Conservation (phyloP, 2,113 vertebrate species). For the Antechinus flavipes region DNA sequence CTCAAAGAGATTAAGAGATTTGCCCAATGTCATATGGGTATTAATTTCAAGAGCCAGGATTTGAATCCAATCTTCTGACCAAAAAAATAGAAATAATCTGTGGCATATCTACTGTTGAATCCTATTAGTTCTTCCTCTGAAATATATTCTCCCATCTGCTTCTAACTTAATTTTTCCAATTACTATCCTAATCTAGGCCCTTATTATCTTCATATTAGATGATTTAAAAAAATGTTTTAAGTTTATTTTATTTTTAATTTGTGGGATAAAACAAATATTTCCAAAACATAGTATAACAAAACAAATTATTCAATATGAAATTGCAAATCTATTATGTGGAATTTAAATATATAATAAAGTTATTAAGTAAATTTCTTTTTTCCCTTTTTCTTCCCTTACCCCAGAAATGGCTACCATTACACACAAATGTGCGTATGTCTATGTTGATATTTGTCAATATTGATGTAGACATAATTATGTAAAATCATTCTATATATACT, state of each 20-base stretch:
- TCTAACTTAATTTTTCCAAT: neutral
- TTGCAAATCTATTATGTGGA: too few relatives aligned
- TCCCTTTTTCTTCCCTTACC: too few relatives aligned
- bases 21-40: neutral
- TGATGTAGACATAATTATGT: neutral
- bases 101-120: neutral
- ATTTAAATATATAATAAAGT: too few relatives aligned
- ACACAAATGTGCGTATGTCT: too few relatives aligned
- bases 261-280: neutral
- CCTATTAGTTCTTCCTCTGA: neutral
- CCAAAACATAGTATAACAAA: neutral
- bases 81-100: neutral
- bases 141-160: neutral
- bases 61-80: neutral
- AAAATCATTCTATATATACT: neutral
- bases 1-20: neutral
- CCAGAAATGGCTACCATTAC: too few relatives aligned
- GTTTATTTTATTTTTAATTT: neutral
- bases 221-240: neutral
- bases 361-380: too few relatives aligned
- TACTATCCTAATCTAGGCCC: neutral
- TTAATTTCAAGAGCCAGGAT: neutral
- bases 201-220: neutral
- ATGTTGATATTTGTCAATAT: too few relatives aligned
- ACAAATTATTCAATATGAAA: neutral